Percentiles rank a stretch among this genome's conserved stretches.
These are phyloP conservation scores for Athalia rosae DNA, from an alignment of 2,888 invertebrate genomes.

Conservation along the genomic window DNA sequence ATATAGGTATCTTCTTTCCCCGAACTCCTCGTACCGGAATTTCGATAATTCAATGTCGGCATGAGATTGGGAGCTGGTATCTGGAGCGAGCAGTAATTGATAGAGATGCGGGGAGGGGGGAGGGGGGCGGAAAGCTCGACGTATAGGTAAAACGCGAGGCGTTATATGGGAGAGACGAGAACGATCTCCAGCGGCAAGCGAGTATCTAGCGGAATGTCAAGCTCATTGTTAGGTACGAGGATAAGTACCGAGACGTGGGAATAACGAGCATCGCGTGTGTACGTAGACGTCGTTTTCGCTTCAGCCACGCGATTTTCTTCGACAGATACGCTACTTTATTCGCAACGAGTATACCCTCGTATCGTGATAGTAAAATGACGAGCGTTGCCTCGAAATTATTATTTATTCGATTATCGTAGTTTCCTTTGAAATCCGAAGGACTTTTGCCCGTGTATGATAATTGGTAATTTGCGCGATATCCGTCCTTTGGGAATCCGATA, in stretches of 20 bases:
- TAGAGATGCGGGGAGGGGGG: conserved; percentile 51
- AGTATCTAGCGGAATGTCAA: no score
- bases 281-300: no score
- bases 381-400: no score
- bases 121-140: conserved; percentile 2
- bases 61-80: conserved; percentile 55
- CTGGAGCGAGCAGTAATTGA: conserved; percentile 55
- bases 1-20: conserved; percentile 35
- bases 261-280: no score
- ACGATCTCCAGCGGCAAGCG: no score
- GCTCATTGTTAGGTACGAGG: not conserved
- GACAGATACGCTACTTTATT: no score
- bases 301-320: no score
- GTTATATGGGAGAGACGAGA: not conserved
- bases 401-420: no score
- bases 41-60: conserved; percentile 59
- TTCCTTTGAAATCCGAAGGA: no score
- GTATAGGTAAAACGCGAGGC: not conserved
- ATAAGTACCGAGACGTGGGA: no score
- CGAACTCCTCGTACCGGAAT: conserved; percentile 50
- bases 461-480: conserved; percentile 29
- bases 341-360: no score
- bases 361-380: no score
- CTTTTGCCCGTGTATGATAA: not conserved
- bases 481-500: not conserved